A percentile compares a stretch with the other conserved stretches of the same genome.
phyloP scores from a whole-genome alignment of 2,888 invertebrate genomes.

The Venustoraphidia nigricollis region DNA sequence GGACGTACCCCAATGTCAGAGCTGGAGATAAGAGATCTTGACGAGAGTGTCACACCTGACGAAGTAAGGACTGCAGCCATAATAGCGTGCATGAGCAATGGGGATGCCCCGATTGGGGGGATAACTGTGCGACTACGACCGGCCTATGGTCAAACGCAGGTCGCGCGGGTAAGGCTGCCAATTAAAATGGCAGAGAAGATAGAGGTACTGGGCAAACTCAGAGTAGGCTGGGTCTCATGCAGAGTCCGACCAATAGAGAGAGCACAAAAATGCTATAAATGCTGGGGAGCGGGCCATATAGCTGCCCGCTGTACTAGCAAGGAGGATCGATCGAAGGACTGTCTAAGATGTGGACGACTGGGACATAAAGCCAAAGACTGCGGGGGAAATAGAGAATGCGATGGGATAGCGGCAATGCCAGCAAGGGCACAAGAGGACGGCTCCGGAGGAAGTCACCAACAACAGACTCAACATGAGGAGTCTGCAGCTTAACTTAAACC shows the following conservation, averaged over 20 bases:
- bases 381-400: not conserved
- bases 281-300: not conserved
- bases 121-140: not conserved
- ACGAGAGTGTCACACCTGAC: too few species aligned
- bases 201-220: not conserved
- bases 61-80: too few species aligned
- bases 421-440: not conserved
- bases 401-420: too few species aligned
- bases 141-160: not conserved
- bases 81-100: too few species aligned
- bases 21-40: too few species aligned
- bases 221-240: not conserved
- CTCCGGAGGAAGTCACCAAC: not conserved
- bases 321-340: not conserved
- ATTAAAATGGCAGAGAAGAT: not conserved
- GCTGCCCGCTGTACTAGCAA: not conserved
- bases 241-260: not conserved
- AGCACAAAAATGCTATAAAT: not conserved
- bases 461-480: not conserved
- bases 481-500: not conserved
- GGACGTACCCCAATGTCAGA: too few species aligned
- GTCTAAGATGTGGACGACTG: not conserved
- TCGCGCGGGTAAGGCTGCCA: not conserved
- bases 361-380: not conserved
- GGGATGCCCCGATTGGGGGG: too few species aligned